These are phyloP conservation scores for Ceratosolen solmsi DNA, from an alignment of 1,140 invertebrate genomes.

Conservation along the genomic window DNA sequence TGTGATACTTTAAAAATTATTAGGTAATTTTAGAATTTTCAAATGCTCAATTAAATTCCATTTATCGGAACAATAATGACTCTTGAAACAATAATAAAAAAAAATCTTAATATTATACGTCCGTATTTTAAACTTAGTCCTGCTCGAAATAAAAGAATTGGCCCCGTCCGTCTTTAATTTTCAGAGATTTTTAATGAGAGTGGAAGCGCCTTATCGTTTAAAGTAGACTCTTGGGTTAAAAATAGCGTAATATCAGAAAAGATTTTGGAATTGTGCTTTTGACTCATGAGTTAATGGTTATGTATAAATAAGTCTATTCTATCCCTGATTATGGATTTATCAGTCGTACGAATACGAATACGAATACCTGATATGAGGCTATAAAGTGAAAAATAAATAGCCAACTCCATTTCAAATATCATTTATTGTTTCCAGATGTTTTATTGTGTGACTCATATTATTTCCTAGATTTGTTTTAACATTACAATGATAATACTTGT, in stretches of 20 bases:
- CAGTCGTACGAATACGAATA: neutral
- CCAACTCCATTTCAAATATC: neutral
- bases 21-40: no score
- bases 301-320: neutral
- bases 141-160: no score
- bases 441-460: neutral
- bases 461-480: neutral
- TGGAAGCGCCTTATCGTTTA: no score
- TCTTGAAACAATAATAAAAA: no score
- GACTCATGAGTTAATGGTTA: neutral
- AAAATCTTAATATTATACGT: no score
- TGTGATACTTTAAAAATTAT: no score
- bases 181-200: no score
- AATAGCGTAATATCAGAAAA: neutral
- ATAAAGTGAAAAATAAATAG: constrained; percentile 19
- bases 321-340: neutral
- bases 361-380: neutral
- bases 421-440: neutral
- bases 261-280: neutral
- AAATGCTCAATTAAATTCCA: no score
- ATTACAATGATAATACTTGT: neutral
- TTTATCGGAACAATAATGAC: no score
- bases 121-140: no score
- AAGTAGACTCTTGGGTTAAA: no score
- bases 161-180: no score